These are phyloP conservation scores for Phortica magna DNA, from an alignment of 2,888 invertebrate species.

Conservation along the genomic window DNA sequence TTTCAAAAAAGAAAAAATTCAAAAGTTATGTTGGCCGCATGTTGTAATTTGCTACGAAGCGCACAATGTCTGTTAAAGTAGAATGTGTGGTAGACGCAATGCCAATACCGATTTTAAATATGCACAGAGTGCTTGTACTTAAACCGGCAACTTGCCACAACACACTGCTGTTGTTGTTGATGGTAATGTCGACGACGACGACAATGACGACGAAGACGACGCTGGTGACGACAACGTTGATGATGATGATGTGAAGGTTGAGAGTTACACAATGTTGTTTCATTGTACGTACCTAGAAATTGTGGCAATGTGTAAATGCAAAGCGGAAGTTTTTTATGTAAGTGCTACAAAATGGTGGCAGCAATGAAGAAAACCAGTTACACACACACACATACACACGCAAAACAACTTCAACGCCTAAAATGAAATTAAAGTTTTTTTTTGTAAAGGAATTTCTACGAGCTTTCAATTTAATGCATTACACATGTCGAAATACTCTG, in stretches of 20 bases:
- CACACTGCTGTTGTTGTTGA: background rate
- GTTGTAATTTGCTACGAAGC: constrained; percentile 24
- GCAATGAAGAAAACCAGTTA: background rate
- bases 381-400: background rate
- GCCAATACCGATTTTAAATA: constrained; percentile 2
- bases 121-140: background rate
- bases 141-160: background rate
- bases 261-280: constrained; percentile 9
- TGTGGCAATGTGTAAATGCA: constrained; percentile 25
- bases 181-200: background rate
- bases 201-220: background rate
- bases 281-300: constrained; percentile 19
- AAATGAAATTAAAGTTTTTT: constrained; percentile 20
- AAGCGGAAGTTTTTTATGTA: constrained; percentile 13
- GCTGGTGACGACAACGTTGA: background rate
- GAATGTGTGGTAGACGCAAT: background rate
- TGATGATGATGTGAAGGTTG: constrained; percentile 7
- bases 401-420: background rate
- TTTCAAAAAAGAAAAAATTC: background rate
- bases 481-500: background rate
- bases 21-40: constrained; percentile 21
- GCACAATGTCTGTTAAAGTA: background rate
- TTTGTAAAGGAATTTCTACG: background rate
- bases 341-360: background rate
- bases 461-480: background rate